Percentiles rank a stretch among this genome's conserved stretches.
These are phyloP conservation scores for Bagarius yarrelli DNA, from an alignment of 2,113 vertebrate genomes.

Conservation along the genomic window DNA sequence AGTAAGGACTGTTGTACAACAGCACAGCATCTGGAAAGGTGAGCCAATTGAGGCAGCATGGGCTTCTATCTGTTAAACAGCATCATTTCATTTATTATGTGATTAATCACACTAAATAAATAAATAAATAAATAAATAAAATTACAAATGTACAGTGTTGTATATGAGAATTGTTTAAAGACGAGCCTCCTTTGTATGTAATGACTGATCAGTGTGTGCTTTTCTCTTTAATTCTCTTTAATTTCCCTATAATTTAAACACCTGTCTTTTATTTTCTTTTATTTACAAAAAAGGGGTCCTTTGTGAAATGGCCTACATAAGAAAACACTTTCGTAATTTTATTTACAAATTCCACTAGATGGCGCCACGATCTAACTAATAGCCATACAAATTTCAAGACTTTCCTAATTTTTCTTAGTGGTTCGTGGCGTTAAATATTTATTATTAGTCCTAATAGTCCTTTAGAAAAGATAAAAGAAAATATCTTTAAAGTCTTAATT, in stretches of 20 bases:
- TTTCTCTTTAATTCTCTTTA: too few species aligned
- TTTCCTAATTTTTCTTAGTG: background rate
- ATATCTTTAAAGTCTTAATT: background rate
- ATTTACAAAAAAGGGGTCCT: too few species aligned
- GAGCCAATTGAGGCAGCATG: background rate
- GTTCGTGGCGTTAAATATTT: background rate
- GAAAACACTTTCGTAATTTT: background rate
- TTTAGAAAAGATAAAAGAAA: background rate
- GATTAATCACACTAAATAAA: background rate
- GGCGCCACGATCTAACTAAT: constrained; percentile 36
- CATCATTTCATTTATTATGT: background rate
- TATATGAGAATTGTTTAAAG: background rate
- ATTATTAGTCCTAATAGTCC: background rate
- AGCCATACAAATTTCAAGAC: too few species aligned
- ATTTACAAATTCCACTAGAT: constrained; percentile 38
- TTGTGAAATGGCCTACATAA: background rate
- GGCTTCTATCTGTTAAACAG: background rate
- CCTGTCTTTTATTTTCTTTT: background rate
- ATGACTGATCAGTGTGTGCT: too few species aligned
- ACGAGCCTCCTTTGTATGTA: background rate
- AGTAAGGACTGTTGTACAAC: too few species aligned
- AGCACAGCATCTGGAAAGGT: background rate
- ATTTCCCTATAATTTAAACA: too few species aligned
- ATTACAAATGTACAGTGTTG: background rate
- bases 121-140: background rate